phyloP scores from a whole-genome alignment of 2,888 invertebrate genomes.

The Microchrysa polita region DNA sequence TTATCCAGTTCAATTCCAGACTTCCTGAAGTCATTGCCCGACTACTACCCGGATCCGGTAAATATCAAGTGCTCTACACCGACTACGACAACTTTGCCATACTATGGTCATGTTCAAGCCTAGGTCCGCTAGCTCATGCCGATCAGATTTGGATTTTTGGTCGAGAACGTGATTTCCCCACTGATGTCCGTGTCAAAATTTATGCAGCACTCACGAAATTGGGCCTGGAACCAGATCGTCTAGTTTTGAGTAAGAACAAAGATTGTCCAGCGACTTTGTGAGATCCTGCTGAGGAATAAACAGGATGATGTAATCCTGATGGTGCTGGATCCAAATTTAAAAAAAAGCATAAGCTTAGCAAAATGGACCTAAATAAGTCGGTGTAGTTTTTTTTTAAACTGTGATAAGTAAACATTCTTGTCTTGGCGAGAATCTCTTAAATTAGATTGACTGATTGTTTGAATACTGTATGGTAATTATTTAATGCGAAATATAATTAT shows the following conservation, averaged over 20 bases:
- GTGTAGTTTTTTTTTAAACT: conserved; percentile 6
- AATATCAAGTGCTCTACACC: conserved; percentile 76
- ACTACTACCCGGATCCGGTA: conserved; percentile 76
- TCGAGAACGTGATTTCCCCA: conserved; percentile 72
- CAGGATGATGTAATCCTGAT: background rate
- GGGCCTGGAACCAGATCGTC: conserved; percentile 74
- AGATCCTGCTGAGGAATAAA: conserved; percentile 26
- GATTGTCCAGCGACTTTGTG: conserved; percentile 67
- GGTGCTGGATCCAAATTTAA: conserved; percentile 19
- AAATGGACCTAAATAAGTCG: background rate
- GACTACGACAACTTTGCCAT: conserved; percentile 78
- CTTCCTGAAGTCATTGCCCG: conserved; percentile 74
- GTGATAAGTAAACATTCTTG: conserved; percentile 19
- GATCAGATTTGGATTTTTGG: conserved; percentile 80
- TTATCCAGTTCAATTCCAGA: conserved; percentile 67
- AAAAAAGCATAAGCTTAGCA: background rate
- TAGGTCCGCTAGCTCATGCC: conserved; percentile 66
- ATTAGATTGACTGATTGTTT: conserved; percentile 18
- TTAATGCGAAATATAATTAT: conserved; percentile 26
- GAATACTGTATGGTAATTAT: conserved; percentile 10
- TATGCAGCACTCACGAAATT: conserved; percentile 71
- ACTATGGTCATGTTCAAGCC: conserved; percentile 77
- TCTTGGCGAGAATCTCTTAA: background rate
- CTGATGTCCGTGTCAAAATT: conserved; percentile 71
- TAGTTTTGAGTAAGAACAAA: conserved; percentile 75